phyloP scores from a whole-genome alignment of 2,113 vertebrate genomes.

The Sminthopsis crassicaudata region DNA sequence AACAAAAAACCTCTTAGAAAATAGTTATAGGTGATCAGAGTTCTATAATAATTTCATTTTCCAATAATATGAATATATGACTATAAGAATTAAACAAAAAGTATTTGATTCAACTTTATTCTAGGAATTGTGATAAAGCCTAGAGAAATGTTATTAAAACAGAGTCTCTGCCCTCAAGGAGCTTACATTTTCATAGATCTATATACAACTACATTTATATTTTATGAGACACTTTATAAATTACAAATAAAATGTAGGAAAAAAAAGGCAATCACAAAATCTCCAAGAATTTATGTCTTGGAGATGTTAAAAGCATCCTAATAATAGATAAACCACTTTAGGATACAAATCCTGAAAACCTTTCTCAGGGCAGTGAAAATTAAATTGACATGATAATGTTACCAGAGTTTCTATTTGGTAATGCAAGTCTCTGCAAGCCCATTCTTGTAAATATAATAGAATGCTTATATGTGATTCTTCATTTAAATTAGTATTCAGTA shows the following conservation, averaged over 20 bases:
- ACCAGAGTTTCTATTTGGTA: not conserved
- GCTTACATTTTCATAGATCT: not conserved
- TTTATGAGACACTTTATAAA: not conserved
- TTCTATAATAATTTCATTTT: not conserved
- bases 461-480: not conserved
- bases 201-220: not conserved
- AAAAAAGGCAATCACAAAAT: not conserved
- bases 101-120: not conserved
- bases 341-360: not conserved
- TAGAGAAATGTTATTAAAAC: not conserved
- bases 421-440: not conserved
- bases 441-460: conserved; percentile 9
- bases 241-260: not conserved
- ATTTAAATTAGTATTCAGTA: not conserved
- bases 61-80: not conserved
- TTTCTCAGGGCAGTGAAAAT: not conserved
- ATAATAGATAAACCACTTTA: not conserved
- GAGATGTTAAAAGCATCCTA: not conserved
- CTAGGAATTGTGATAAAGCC: not conserved
- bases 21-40: not conserved
- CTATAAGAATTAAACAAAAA: not conserved
- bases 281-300: not conserved
- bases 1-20: not conserved
- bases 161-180: not conserved
- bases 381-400: not conserved